Conservation (phyloP, 2,113 vertebrate species). For the Arothron firmamentum region DNA sequence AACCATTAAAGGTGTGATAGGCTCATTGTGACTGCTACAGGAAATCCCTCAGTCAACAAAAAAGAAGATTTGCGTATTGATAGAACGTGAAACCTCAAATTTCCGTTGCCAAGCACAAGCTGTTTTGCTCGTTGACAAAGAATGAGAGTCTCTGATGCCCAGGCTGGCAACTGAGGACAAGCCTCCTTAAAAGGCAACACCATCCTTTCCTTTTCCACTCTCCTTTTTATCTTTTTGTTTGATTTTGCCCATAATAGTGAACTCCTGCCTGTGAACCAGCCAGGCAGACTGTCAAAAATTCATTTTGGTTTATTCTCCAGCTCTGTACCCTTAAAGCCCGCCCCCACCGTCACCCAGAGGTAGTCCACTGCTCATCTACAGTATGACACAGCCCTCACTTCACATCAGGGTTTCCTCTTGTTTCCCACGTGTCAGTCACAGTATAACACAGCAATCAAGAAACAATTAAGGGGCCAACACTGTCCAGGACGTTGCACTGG, state of each 20-base stretch:
- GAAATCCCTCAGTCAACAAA: slow-evolving; percentile 49
- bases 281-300: background rate
- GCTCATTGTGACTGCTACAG: slow-evolving; percentile 46
- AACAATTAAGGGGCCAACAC: slow-evolving; percentile 62
- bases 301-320: slow-evolving; percentile 45
- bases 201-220: background rate
- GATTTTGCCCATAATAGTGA: background rate
- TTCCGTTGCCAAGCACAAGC: slow-evolving; percentile 40
- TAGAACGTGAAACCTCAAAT: slow-evolving; percentile 56
- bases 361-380: slow-evolving; percentile 37
- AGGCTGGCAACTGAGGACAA: slow-evolving; percentile 1
- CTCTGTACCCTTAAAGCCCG: slow-evolving; percentile 34
- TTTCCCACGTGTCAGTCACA: slow-evolving; percentile 52
- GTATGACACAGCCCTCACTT: slow-evolving; percentile 34
- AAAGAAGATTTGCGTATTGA: slow-evolving; percentile 34
- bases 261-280: slow-evolving; percentile 8
- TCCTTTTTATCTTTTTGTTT: background rate
- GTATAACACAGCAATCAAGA: slow-evolving; percentile 62
- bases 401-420: slow-evolving; percentile 45
- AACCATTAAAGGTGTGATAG: slow-evolving; percentile 31
- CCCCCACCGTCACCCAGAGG: slow-evolving; percentile 23
- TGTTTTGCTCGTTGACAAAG: slow-evolving; percentile 38
- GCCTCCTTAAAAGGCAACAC: background rate
- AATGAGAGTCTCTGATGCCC: slow-evolving; percentile 12
- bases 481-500: too few relatives aligned